Conservation (phyloP, 2,113 vertebrate species). For the Trichechus manatus region DNA sequence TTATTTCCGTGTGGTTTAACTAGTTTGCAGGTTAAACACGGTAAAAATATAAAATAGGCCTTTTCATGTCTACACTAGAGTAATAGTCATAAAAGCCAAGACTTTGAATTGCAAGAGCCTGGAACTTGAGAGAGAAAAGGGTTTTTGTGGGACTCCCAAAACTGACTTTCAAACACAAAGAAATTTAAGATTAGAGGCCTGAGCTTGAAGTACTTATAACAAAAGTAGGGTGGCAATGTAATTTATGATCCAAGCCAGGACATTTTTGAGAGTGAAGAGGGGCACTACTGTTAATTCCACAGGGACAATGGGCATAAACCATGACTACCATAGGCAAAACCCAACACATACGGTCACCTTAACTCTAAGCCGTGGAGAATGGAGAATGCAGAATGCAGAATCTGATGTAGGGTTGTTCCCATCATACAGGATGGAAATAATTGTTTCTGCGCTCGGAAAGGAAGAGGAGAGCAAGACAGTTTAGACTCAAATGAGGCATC, state of each 20-base stretch:
- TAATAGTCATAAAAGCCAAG: neutral
- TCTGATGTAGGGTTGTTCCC: neutral
- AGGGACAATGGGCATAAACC: neutral
- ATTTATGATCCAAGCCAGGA: neutral
- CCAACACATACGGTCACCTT: neutral
- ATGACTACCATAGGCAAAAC: neutral
- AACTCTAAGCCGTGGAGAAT: neutral
- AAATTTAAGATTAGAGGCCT: neutral
- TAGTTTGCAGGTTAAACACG: slow-evolving; percentile 37
- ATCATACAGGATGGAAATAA: neutral
- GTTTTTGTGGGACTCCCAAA: neutral
- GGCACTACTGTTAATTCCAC: neutral
- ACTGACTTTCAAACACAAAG: neutral
- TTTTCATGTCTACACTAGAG: neutral
- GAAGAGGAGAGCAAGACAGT: neutral
- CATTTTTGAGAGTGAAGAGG: neutral
- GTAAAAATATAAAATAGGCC: neutral
- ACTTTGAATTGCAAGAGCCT: neutral
- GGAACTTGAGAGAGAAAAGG: neutral
- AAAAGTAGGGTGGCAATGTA: neutral
- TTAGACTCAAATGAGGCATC: neutral
- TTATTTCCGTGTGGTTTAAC: slow-evolving; percentile 15
- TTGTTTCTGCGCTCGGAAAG: neutral
- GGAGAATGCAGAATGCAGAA: neutral
- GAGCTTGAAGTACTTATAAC: neutral